A percentile compares a stretch with the other conserved stretches of the same genome.
These are phyloP conservation scores for Riptortus pedestris DNA, from an alignment of 1,140 invertebrate genomes.

Conservation along the genomic window DNA sequence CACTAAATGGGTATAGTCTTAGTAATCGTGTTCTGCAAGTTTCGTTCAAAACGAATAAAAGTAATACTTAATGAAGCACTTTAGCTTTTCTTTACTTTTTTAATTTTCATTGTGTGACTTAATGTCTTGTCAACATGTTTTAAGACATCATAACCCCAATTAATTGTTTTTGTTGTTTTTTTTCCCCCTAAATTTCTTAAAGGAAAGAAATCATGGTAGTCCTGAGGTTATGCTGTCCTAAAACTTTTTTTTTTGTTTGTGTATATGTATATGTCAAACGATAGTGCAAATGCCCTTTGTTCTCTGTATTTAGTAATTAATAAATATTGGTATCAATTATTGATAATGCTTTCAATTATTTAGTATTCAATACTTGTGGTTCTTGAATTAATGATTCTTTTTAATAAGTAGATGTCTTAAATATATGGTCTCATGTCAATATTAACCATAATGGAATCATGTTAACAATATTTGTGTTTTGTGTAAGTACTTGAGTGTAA, in stretches of 20 bases:
- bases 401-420: too few species aligned
- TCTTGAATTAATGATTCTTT: too few species aligned
- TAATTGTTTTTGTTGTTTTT: constrained; percentile 29
- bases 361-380: too few species aligned
- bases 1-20: constrained; percentile 92
- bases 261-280: neutral
- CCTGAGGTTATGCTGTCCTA: neutral
- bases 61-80: constrained; percentile 32
- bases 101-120: constrained; percentile 19
- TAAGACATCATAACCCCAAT: constrained; percentile 27
- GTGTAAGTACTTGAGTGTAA: too few species aligned
- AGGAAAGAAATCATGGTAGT: neutral
- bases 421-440: too few species aligned
- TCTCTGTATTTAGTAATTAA: too few species aligned
- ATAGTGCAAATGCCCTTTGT: too few species aligned
- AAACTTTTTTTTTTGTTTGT: neutral
- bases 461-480: too few species aligned
- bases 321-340: too few species aligned
- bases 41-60: constrained; percentile 93
- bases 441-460: too few species aligned
- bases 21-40: constrained; percentile 97
- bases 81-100: neutral
- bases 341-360: too few species aligned
- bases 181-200: too few species aligned
- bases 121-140: constrained; percentile 29